These are phyloP conservation scores for Erythrocercus mccallii DNA, from an alignment of 2,113 vertebrate species.

Conservation along the genomic window DNA sequence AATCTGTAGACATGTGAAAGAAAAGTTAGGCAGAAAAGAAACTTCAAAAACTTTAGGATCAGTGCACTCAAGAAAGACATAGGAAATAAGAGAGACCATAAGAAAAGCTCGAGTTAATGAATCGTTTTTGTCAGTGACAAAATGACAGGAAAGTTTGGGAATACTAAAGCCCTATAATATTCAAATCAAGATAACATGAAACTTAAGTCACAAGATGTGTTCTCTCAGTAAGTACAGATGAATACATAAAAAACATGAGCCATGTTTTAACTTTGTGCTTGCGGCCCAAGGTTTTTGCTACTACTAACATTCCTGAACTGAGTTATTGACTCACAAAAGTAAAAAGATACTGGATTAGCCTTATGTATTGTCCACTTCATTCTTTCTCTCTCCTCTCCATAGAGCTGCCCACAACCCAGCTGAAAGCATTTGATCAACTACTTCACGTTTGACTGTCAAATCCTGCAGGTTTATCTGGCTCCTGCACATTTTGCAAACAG, in stretches of 20 bases:
- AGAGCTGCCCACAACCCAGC: background rate
- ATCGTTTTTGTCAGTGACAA: background rate
- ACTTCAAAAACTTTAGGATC: background rate
- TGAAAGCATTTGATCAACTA: background rate
- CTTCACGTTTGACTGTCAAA: conserved; percentile 27
- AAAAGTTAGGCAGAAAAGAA: background rate
- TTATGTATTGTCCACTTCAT: background rate
- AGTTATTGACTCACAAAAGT: background rate
- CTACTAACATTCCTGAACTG: background rate
- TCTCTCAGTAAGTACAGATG: background rate
- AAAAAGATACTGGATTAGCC: background rate
- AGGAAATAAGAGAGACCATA: background rate
- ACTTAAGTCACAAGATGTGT: background rate
- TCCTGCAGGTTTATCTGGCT: conserved; percentile 27
- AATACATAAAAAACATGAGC: background rate
- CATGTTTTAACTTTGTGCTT: background rate
- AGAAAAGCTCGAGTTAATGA: background rate
- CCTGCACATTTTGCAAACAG: background rate
- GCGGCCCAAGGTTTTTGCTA: background rate
- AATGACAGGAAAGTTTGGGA: background rate
- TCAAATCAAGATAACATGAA: background rate
- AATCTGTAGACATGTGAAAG: background rate
- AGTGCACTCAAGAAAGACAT: background rate
- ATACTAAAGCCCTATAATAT: background rate
- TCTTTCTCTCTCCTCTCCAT: background rate